These are phyloP conservation scores for Daboia siamensis DNA, from an alignment of 2,113 vertebrate genomes.

Conservation along the genomic window DNA sequence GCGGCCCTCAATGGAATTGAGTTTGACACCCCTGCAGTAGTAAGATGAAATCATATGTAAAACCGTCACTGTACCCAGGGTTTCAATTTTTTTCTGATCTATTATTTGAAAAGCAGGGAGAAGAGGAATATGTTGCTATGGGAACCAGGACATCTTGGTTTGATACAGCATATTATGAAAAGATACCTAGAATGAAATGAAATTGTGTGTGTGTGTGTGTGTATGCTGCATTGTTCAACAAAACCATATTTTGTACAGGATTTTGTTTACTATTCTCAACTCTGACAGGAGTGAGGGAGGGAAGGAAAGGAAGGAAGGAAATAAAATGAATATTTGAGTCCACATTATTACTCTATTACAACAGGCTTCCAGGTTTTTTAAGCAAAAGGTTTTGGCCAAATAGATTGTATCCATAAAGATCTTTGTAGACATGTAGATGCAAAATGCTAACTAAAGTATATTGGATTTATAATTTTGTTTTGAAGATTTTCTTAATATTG, in stretches of 20 bases:
- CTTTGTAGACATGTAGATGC: background rate
- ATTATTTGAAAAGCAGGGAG: slow-evolving; percentile 26
- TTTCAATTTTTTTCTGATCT: slow-evolving; percentile 28
- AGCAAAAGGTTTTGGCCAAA: background rate
- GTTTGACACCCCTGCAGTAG: too few species aligned
- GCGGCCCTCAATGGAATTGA: too few species aligned
- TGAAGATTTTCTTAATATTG: background rate
- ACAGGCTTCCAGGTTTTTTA: background rate
- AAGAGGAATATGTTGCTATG: slow-evolving; percentile 27
- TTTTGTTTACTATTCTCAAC: background rate
- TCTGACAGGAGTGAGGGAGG: background rate
- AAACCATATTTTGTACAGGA: background rate
- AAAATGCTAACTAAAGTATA: background rate
- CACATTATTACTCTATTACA: background rate
- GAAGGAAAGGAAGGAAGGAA: background rate
- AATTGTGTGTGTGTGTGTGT: background rate
- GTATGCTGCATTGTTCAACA: background rate
- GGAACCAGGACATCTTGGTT: slow-evolving; percentile 56
- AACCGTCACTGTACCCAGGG: slow-evolving; percentile 22
- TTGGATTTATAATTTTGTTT: background rate
- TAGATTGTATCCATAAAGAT: background rate
- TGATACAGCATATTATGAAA: slow-evolving; percentile 28
- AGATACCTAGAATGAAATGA: background rate
- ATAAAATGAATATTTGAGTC: background rate
- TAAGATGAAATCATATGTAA: slow-evolving; percentile 17